These are phyloP conservation scores for Amniataba percoides DNA, from an alignment of 2,797 vertebrate species.

Conservation along the genomic window DNA sequence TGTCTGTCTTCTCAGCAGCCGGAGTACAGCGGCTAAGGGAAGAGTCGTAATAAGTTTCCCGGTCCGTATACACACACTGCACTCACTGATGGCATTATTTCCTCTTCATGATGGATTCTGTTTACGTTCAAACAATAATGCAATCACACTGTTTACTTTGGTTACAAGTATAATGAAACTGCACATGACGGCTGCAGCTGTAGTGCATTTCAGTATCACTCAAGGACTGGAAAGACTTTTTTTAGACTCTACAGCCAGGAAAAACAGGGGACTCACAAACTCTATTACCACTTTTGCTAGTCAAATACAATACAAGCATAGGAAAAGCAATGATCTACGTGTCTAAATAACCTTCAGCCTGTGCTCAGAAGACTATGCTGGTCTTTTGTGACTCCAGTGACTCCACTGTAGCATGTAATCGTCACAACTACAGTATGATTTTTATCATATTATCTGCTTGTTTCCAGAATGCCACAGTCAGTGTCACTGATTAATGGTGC, in stretches of 20 bases:
- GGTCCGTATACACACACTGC: slow-evolving; percentile 11
- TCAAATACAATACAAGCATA: slow-evolving; percentile 9
- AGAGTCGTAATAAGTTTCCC: slow-evolving; percentile 26
- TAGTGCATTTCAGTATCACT: background rate
- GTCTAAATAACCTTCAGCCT: slow-evolving; percentile 7
- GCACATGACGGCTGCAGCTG: background rate
- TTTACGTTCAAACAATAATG: slow-evolving; percentile 16
- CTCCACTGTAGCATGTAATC: slow-evolving; percentile 30
- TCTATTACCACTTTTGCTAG: background rate
- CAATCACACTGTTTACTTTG: slow-evolving; percentile 28
- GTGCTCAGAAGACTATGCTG: slow-evolving; percentile 5
- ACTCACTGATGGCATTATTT: slow-evolving; percentile 19
- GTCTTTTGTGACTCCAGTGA: slow-evolving; percentile 17
- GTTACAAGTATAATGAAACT: background rate
- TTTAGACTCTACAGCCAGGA: background rate
- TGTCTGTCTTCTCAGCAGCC: slow-evolving; percentile 41
- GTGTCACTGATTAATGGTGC: slow-evolving; percentile 58
- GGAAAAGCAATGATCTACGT: background rate
- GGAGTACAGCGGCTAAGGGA: background rate
- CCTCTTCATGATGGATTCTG: slow-evolving; percentile 37
- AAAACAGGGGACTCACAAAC: background rate
- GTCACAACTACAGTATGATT: slow-evolving; percentile 25
- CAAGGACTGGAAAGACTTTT: slow-evolving; percentile 5
- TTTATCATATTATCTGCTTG: slow-evolving; percentile 54
- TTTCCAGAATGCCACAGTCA: slow-evolving; percentile 58